Conservation (phyloP, 92 coral and sea anemone genomes). For the Epizoanthus illoricatus region DNA sequence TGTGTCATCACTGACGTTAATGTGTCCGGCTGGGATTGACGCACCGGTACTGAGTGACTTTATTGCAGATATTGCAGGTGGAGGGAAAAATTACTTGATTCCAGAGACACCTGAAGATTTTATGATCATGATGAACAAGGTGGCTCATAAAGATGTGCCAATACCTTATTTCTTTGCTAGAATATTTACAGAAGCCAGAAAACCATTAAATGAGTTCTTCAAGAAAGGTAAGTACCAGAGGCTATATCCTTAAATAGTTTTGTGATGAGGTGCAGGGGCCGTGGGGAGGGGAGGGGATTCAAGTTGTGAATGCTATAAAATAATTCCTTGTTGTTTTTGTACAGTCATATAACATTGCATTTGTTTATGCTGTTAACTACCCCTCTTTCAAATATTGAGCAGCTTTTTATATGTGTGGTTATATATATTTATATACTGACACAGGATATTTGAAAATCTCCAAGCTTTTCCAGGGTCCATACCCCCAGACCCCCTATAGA, state of each 20-base stretch:
- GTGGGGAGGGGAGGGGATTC: too few species aligned
- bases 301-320: too few species aligned
- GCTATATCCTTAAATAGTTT: neutral
- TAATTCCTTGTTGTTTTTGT: too few species aligned
- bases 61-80: constrained; percentile 53
- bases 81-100: constrained; percentile 71
- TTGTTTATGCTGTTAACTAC: too few species aligned
- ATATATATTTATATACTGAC: too few species aligned
- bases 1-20: constrained; percentile 70
- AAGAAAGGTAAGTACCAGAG: constrained; percentile 66
- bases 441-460: too few species aligned
- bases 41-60: constrained; percentile 83
- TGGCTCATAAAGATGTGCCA: constrained; percentile 57
- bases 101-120: constrained; percentile 85
- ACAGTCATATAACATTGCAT: too few species aligned
- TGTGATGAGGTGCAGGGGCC: neutral
- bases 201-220: constrained; percentile 51
- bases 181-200: constrained; percentile 66
- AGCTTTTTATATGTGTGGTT: too few species aligned
- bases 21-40: constrained; percentile 93
- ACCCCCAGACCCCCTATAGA: too few species aligned
- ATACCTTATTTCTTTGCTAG: constrained; percentile 68
- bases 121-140: constrained; percentile 72
- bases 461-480: too few species aligned
- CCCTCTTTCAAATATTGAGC: too few species aligned